Conservation (phyloP, 2,888 invertebrate genomes). For the Ryuthela nishihirai region DNA sequence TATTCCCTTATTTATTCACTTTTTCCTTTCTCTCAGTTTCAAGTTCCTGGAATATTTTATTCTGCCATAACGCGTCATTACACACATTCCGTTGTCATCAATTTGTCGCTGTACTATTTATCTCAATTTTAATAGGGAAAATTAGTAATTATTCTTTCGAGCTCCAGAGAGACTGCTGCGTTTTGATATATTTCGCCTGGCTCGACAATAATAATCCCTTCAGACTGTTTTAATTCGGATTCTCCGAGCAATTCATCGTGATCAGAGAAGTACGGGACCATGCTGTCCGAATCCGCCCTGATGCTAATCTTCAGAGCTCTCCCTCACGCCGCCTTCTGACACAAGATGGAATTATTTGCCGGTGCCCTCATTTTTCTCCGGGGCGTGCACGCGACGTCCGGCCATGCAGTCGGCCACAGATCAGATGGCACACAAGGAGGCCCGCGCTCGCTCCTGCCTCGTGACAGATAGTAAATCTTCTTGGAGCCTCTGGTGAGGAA, state of each 20-base stretch:
- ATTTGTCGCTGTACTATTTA: conserved; percentile 21
- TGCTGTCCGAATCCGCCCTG: too few species aligned
- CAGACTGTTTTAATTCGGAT: conserved; percentile 35
- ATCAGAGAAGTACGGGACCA: conserved; percentile 13
- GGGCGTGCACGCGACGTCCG: too few species aligned
- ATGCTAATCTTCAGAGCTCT: too few species aligned
- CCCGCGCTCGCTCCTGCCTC: too few species aligned
- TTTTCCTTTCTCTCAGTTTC: conserved; percentile 33
- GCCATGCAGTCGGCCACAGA: conserved; percentile 1
- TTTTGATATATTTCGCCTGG: conserved; percentile 17
- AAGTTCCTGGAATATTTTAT: conserved; percentile 35
- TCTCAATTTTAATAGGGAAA: conserved; percentile 36
- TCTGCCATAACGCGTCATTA: conserved; percentile 35
- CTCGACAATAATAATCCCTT: conserved; percentile 36
- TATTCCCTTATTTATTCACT: conserved; percentile 37
- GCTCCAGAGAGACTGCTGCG: conserved; percentile 21
- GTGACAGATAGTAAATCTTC: too few species aligned
- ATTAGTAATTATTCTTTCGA: conserved; percentile 33
- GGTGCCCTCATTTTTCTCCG: too few species aligned
- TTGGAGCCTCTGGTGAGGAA: too few species aligned
- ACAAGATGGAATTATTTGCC: too few species aligned
- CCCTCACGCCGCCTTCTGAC: too few species aligned
- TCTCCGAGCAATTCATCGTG: conserved; percentile 24
- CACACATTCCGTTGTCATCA: conserved; percentile 37
- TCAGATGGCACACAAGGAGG: too few species aligned